These are phyloP conservation scores for Zingel zingel DNA, from an alignment of 2,113 vertebrate species.

Conservation along the genomic window DNA sequence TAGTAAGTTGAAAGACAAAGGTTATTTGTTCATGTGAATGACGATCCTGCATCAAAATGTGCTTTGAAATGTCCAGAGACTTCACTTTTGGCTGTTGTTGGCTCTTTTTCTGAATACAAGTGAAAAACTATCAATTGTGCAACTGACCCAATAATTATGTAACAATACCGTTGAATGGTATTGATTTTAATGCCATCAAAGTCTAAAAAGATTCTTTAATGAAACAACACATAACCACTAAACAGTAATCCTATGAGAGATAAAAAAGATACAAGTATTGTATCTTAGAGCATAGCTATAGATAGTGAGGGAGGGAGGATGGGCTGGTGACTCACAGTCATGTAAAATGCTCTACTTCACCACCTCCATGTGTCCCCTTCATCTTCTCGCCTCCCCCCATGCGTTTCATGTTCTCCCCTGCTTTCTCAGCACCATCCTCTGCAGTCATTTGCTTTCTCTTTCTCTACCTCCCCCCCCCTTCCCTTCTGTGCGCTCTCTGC, in stretches of 20 bases:
- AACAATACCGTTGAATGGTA: slow-evolving; percentile 19
- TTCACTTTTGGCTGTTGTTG: background rate
- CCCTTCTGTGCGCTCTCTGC: slow-evolving; percentile 52
- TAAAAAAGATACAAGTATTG: background rate
- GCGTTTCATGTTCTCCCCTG: slow-evolving; percentile 56
- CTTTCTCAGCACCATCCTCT: slow-evolving; percentile 49
- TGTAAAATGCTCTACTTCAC: slow-evolving; percentile 41
- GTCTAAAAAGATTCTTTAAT: slow-evolving; percentile 18
- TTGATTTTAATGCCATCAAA: slow-evolving; percentile 21
- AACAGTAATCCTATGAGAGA: background rate
- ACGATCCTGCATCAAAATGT: background rate
- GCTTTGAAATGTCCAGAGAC: background rate
- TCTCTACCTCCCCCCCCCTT: slow-evolving; percentile 22
- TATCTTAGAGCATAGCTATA: slow-evolving; percentile 10
- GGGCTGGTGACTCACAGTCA: slow-evolving; percentile 40
- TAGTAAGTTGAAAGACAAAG: no score
- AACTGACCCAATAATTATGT: slow-evolving; percentile 7
- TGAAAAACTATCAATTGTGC: background rate
- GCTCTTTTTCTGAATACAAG: background rate
- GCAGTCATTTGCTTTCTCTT: slow-evolving; percentile 47
- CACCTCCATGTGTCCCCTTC: slow-evolving; percentile 41
- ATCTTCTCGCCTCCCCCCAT: slow-evolving; percentile 37
- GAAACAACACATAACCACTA: slow-evolving; percentile 16
- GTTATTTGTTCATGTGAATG: background rate
- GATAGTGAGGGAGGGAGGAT: slow-evolving; percentile 4